Base-by-base conservation (phyloP, 2,113 vertebrate genomes). In the Dipodomys spectabilis region DNA sequence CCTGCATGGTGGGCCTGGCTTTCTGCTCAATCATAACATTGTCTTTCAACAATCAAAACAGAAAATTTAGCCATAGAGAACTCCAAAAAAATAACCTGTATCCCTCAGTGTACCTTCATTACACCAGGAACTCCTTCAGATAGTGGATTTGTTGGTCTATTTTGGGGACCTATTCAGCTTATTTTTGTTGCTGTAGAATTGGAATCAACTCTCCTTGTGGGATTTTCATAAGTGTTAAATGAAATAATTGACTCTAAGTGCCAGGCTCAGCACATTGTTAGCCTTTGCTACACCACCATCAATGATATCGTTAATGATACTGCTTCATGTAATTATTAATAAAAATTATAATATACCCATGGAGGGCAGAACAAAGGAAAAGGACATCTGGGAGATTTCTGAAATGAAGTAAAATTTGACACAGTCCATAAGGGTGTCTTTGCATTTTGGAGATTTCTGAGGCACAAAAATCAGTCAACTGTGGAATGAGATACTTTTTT, bases 401-500 rank as follows among this genome's bases (percentile, higher is more conserved):
- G 30, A 86, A 72, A 8, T 60, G 49, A 88, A 74, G 53, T 19
- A 62, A 72, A 49, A 8, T 49, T 86, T 60, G 53, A 72, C 30
- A 35, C 35, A 32, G 30, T 28, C 60, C 74, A 49, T 20, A 80
- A 30, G 80, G 74, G 68, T 13, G 15, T 9, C 53, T 89, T 82
- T 71, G 57, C 32, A 71, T 65, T 78, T 92, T 78, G 95, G 91
- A 68, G 62, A 84, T 81, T 86, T 93, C 45, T 53, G 44, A 22
- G 22, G 27, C 27, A n/a, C 8, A 35, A 86, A 57, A 15, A 15
- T 82, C 49, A 86, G 57, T 60, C n/a, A 19, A 25, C 57, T 64
- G 19, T 30, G 12, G 11, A 32, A 28, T 73, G 85, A 64, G 0
- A 0, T 8, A 60, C 20, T 39, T 39, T 39, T 6, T 39, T 39